Base-by-base conservation (phyloP, 2,113 vertebrate species). In the Pseudopodoces humilis region DNA sequence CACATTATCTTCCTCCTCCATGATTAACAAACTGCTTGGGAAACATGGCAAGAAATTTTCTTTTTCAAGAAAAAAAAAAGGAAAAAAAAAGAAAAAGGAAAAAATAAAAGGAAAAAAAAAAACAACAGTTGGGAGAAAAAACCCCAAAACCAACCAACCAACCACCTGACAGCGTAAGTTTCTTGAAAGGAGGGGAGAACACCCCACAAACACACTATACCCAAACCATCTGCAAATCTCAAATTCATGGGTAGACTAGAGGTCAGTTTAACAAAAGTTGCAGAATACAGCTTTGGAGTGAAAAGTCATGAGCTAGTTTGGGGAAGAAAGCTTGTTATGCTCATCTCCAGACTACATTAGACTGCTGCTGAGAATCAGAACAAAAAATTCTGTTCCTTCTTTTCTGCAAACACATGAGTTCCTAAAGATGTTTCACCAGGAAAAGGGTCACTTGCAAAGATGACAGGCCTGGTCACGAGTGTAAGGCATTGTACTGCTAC, bases 381-480 rank as follows among this genome's bases (percentile, higher is more conserved):
- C 24, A 56, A 44, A 31, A 83, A 70, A 6, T 31, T 31, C 27
- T 56, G 16, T 43, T 79, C 52, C 19, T 37, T 9, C 6, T 59
- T 41, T 52, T 90, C n/a, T 46, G 28, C 31, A 76, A 55, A 52
- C 19, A 28, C 27, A 9, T 76, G 5, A 35, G 9, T 11, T 85
- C 31, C 41, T 65, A 8, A 82, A 6, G 10, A 52, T 1, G 3
- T 70, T 77, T 50, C 41, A 65, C 9, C 13, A n/a, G 7, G 35
- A 37, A 63, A 83, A 55, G 3, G 11, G 12, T 41, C 13, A 3
- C 18, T 62, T 37, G 43, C 39, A 58, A 80, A 86, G 41, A 58
- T 11, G 14, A 46, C 1, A 53, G 14, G 31, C 63, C 59, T 44
- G 50, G 31, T 44, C 19, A 16, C 0, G 0, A 65, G 15, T 23